Evolutionary conservation across 2,888 invertebrate genomes (phyloP).

Genomic region (Volucella inanis): DNA sequence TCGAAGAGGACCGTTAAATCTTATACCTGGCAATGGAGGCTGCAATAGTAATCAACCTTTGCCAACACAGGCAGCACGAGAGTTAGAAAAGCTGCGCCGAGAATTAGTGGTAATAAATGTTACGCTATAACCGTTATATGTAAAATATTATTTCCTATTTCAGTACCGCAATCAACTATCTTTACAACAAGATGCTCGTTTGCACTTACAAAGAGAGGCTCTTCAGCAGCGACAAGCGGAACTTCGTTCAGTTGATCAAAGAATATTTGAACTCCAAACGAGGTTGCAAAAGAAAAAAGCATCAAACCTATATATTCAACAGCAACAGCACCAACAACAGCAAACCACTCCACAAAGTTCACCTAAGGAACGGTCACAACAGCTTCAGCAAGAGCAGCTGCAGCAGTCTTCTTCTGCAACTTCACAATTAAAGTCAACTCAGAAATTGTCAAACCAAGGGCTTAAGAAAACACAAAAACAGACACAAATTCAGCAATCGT

Average conservation of each 20-base stretch:
- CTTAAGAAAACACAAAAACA: conserved; percentile 72
- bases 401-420: conserved; percentile 63
- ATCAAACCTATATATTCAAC: conserved; percentile 86
- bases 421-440: conserved; percentile 66
- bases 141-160: conserved; percentile 77
- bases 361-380: conserved; percentile 77
- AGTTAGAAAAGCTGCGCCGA: conserved; percentile 95
- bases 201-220: conserved; percentile 94
- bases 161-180: conserved; percentile 98
- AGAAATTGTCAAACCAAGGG: conserved; percentile 42
- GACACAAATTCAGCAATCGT: conserved; percentile 75
- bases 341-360: conserved; percentile 78
- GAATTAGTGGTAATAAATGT: conserved; percentile 92
- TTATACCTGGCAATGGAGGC: conserved; percentile 78
- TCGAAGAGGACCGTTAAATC: conserved; percentile 85
- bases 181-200: conserved; percentile 95
- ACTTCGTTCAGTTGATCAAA: conserved; percentile 94
- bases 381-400: conserved; percentile 68
- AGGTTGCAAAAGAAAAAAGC: conserved; percentile 94
- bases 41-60: conserved; percentile 83
- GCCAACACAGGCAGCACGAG: conserved; percentile 90
- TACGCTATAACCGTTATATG: not conserved
- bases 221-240: conserved; percentile 95
- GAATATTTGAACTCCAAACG: conserved; percentile 96
- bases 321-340: conserved; percentile 74